Evolutionary conservation across 2,888 invertebrate species (phyloP), one percentile per base, ranked within the genome.

Genomic region (Tetranychus piercei): DNA sequence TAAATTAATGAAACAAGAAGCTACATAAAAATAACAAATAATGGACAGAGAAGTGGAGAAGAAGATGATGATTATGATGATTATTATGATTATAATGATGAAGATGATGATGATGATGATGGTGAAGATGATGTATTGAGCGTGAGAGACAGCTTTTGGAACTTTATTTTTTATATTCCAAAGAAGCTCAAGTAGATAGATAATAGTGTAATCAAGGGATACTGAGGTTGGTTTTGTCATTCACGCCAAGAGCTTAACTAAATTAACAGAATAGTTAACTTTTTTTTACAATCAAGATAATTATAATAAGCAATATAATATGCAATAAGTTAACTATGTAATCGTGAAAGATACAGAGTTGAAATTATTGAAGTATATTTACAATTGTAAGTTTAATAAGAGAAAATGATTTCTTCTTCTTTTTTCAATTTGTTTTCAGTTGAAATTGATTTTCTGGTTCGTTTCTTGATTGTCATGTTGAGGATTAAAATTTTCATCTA

Each of bases 101-200:
- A 45, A 45, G 15, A 55, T 5, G 55, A 55, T 55, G 55, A 55
- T 9, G 55, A 55, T 55, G 55, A 55, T 55, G 9, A 55, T 55
- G 55, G 15, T 55, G 9, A 55, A 15, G 55, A 55, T 55, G 55
- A 55, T 55, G 55, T 55, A 55, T 55, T 55, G 55, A 55, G 55
- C 55, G 55, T 55, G 55, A 55, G 55, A 55, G 55, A 55, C 55
- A 55, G 55, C 55, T 55, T 55, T 55, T 55, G 55, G 55, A 55
- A 55, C 55, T 55, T 55, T 55, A 55, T 55, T 55, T 15, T 55
- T 5, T 15, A n/a, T 55, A 15, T 15, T 55, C 34, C 34, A 15
- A 55, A 55, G 55, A 55, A 55, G 55, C 55, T 55, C 11, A 55
- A 55, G 5, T 15, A 55, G 55, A 45, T 45, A 45, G 45, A 55